These are phyloP conservation scores for Entomobrya multifasciata DNA, from an alignment of 2,888 invertebrate genomes.

Conservation along the genomic window DNA sequence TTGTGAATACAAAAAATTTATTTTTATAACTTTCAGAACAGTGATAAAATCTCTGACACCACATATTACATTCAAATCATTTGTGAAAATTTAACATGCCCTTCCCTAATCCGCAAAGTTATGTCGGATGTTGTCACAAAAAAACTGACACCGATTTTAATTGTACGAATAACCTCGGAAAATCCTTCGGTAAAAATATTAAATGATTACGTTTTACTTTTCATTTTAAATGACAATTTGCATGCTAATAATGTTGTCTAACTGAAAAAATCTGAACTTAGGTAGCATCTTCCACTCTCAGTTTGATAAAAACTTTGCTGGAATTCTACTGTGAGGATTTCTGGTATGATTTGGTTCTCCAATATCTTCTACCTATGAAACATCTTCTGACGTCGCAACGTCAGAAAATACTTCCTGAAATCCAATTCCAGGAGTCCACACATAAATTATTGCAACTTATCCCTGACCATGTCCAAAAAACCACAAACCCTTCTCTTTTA, in stretches of 20 bases:
- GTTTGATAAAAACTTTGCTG: conserved; percentile 75
- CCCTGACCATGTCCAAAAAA: conserved; percentile 67
- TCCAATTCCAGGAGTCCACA: conserved; percentile 76
- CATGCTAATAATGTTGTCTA: too few species aligned
- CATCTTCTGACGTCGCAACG: conserved; percentile 77
- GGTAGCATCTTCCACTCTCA: conserved; percentile 74
- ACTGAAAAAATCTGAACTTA: too few species aligned
- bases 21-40: conserved; percentile 50
- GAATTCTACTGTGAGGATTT: conserved; percentile 79
- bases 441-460: conserved; percentile 75
- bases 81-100: conserved; percentile 77
- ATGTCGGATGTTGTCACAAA: conserved; percentile 74
- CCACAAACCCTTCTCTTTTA: conserved; percentile 62
- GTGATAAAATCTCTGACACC: conserved; percentile 74
- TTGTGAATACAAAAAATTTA: neutral
- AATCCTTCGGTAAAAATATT: conserved; percentile 18
- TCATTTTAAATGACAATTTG: too few species aligned
- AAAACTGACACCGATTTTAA: conserved; percentile 67
- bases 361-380: conserved; percentile 76
- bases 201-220: too few species aligned
- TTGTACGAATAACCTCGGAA: conserved; percentile 59
- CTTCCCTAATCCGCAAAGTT: conserved; percentile 73
- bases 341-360: conserved; percentile 76
- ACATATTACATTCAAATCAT: conserved; percentile 77
- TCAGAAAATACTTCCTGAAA: conserved; percentile 73